Conservation (phyloP, 2,888 invertebrate species). For the Drosophila austrosaltans region DNA sequence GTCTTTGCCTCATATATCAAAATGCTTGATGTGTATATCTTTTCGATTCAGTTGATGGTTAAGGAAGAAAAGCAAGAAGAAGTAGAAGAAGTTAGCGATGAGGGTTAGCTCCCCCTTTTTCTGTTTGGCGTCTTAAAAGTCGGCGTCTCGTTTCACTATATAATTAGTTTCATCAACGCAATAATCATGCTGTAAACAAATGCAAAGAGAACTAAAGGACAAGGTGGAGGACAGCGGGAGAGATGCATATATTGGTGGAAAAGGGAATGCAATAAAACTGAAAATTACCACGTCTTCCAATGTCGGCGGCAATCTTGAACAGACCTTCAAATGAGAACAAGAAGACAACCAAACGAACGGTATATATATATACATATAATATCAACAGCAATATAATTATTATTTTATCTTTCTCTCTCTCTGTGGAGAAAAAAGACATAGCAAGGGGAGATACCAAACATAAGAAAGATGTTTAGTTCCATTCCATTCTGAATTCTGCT, state of each 20-base stretch:
- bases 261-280: conserved; percentile 52
- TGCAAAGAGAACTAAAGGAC: conserved; percentile 30
- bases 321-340: conserved; percentile 8
- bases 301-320: conserved; percentile 11
- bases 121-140: conserved; percentile 24
- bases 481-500: conserved; percentile 1
- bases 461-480: conserved; percentile 11
- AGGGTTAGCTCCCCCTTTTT: conserved; percentile 23
- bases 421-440: conserved; percentile 10
- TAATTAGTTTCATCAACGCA: conserved; percentile 78
- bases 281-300: conserved; percentile 57
- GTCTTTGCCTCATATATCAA: conserved; percentile 63
- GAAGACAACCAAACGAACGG: conserved; percentile 13
- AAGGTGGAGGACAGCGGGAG: neutral
- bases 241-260: neutral
- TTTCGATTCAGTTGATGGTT: conserved; percentile 23
- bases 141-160: conserved; percentile 54
- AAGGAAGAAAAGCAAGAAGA: neutral
- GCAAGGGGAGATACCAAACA: conserved; percentile 16
- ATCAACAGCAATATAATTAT: conserved; percentile 47
- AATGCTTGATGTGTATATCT: conserved; percentile 62
- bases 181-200: conserved; percentile 75
- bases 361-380: neutral
- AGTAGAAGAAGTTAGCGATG: neutral
- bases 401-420: conserved; percentile 37